Conservation (phyloP, 2,888 invertebrate genomes). For the Acheta domesticus region DNA sequence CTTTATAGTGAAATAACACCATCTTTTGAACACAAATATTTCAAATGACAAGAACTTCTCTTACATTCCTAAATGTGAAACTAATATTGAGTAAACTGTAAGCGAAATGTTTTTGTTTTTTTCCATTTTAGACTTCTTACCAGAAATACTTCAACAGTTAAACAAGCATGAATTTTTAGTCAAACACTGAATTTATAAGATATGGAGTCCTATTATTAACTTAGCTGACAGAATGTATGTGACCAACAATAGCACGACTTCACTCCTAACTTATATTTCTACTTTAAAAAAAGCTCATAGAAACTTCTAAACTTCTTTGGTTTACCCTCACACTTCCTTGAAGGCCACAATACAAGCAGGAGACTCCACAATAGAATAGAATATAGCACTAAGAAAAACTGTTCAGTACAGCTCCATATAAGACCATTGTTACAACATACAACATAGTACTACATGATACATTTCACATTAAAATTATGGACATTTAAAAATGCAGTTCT, state of each 20-base stretch:
- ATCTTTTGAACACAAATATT: too few species aligned
- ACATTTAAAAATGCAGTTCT: background rate
- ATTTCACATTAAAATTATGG: background rate
- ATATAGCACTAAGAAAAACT: constrained; percentile 4
- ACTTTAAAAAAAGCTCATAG: background rate
- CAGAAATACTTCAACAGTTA: too few species aligned
- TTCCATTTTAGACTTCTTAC: too few species aligned
- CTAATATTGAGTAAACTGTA: too few species aligned
- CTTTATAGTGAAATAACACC: too few species aligned
- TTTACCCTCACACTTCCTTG: constrained; percentile 2
- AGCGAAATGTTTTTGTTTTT: too few species aligned
- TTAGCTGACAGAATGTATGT: background rate
- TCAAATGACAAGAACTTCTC: too few species aligned
- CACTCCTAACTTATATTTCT: background rate
- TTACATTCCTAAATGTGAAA: too few species aligned
- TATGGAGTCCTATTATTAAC: too few species aligned
- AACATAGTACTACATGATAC: background rate
- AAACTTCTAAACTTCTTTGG: background rate
- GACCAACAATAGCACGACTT: background rate
- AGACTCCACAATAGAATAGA: background rate
- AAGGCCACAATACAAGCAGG: background rate
- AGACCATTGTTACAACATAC: background rate
- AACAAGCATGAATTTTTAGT: too few species aligned
- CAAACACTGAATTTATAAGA: too few species aligned
- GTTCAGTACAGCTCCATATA: background rate